Conservation (phyloP, 2,888 invertebrate genomes). For the Drepana falcataria region DNA sequence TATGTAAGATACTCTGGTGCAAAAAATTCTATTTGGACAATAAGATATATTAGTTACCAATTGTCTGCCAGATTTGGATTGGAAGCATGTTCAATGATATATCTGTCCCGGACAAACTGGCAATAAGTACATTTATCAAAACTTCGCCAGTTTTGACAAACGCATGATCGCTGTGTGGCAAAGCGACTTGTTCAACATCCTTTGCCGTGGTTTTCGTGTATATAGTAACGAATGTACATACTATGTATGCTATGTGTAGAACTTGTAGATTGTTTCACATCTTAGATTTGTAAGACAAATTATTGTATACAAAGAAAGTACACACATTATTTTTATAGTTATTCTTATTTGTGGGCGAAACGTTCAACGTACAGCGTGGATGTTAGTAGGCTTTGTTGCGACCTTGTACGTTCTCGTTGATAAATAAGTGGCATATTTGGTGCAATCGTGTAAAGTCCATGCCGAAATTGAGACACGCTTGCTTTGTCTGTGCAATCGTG, state of each 20-base stretch:
- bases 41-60: conserved; percentile 63
- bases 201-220: conserved; percentile 64
- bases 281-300: conserved; percentile 59
- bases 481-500: conserved; percentile 28
- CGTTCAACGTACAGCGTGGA: conserved; percentile 10
- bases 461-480: conserved; percentile 3
- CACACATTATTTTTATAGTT: conserved; percentile 36
- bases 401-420: background rate
- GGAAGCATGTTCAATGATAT: conserved; percentile 11
- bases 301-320: conserved; percentile 46
- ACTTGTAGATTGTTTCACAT: conserved; percentile 65
- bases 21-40: conserved; percentile 42
- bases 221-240: conserved; percentile 72
- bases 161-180: background rate
- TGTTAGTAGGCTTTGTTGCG: background rate
- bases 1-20: conserved; percentile 20
- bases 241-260: conserved; percentile 72
- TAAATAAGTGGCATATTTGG: background rate
- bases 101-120: background rate
- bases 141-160: background rate
- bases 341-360: conserved; percentile 18
- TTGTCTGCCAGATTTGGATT: conserved; percentile 36
- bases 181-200: conserved; percentile 25
- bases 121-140: background rate
- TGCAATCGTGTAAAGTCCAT: background rate